Base-by-base conservation (phyloP, 2,888 invertebrate species). In the Mechanitis mazaeus region DNA sequence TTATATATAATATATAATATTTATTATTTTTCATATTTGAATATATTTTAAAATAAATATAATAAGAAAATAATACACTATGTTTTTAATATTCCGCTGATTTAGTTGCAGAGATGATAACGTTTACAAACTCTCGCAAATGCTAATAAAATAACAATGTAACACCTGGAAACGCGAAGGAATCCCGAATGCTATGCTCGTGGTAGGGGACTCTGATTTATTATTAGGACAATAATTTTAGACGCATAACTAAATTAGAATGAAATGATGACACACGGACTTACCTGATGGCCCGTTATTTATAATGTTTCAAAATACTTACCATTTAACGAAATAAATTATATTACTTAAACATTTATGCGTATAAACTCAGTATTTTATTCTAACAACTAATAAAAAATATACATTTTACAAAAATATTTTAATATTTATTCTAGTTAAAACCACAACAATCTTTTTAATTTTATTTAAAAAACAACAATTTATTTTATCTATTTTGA, bases 171-270 rank as follows among this genome's bases (percentile, higher is more conserved):
- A 50, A 50, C 31, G 31, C 28, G 31, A 33, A 58, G 33, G n/a
- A 12, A 54, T 54, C 54, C 9, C 5, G 31, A 38, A 28, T 35
- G 46, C 54, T 33, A 11, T 31, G 47, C 2, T 31, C 35, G 20
- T 50, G 38, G 50, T 55, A 56, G 56, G 55, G 57, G 61, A 45
- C 53, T 75, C 76, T 69, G 72, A 80, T 78, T 80, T 84, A 84
- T 83, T 83, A 75, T 80, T 78, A 77, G 78, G 68, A 69, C 72
- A 72, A 79, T 77, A 80, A 77, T 77, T 80, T 80, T 78, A 80
- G 80, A 68, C 54, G 72, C 72, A 73, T 72, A 74, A 72, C 74
- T 80, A 81, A 83, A 81, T 83, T 76, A 75, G 76, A 75, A 79
- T 76, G 73, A 77, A 84, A 84, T 83, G 73, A 84, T 82, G 79